A percentile compares a stretch with the other conserved stretches of the same genome.
Evolutionary conservation across 2,797 vertebrate species (phyloP).

Genomic region (Morelia viridis): DNA sequence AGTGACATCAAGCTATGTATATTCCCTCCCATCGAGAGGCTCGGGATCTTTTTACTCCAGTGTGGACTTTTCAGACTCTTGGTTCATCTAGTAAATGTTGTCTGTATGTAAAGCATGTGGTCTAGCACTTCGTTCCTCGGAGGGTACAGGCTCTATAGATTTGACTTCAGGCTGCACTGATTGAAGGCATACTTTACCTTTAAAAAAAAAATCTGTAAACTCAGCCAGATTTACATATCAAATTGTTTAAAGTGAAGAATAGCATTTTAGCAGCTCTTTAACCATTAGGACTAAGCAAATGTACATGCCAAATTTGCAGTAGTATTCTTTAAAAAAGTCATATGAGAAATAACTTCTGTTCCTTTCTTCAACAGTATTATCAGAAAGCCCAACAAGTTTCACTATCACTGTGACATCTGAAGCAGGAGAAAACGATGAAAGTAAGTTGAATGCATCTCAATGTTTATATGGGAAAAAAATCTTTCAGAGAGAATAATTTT

Average conservation of each 20-base stretch:
- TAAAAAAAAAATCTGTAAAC: neutral
- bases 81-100: neutral
- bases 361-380: slow-evolving; percentile 81
- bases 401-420: slow-evolving; percentile 95
- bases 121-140: neutral
- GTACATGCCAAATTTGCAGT: neutral
- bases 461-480: too few species aligned
- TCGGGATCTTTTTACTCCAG: neutral
- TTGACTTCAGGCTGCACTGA: neutral
- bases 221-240: neutral
- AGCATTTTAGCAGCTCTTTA: neutral
- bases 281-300: neutral
- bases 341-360: slow-evolving; percentile 26
- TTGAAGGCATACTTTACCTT: neutral
- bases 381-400: slow-evolving; percentile 88
- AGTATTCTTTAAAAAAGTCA: neutral
- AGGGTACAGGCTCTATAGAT: neutral
- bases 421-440: slow-evolving; percentile 88
- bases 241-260: neutral
- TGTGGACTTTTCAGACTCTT: neutral
- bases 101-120: neutral
- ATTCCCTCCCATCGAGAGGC: neutral
- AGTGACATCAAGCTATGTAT: neutral
- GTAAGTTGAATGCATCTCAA: slow-evolving; percentile 75
- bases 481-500: neutral